Evolutionary conservation across 1,140 invertebrate species (phyloP).

Genomic region (Megathymus violae): DNA sequence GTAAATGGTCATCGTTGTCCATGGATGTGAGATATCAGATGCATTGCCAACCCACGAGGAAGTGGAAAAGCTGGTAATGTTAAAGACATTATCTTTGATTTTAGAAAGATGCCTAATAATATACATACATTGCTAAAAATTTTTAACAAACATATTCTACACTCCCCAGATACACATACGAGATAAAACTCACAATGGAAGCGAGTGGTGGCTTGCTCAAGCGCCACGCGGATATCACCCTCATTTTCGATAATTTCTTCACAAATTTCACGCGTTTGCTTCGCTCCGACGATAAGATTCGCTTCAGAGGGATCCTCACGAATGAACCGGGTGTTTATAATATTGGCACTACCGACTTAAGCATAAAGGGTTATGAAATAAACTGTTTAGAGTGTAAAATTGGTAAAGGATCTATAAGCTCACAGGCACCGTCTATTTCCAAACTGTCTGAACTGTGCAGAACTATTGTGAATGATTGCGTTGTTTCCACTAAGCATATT

Average conservation of each 20-base stretch:
- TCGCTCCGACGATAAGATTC: slow-evolving; percentile 87
- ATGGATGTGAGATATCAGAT: no score
- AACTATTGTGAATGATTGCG: slow-evolving; percentile 84
- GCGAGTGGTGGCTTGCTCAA: slow-evolving; percentile 86
- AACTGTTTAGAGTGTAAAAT: slow-evolving; percentile 88
- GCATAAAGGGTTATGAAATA: slow-evolving; percentile 86
- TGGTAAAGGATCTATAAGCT: slow-evolving; percentile 78
- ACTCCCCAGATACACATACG: slow-evolving; percentile 85
- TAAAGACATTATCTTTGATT: no score
- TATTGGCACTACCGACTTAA: slow-evolving; percentile 84
- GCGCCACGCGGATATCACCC: slow-evolving; percentile 85
- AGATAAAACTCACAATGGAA: slow-evolving; percentile 88
- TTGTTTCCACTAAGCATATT: slow-evolving; percentile 88
- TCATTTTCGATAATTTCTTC: slow-evolving; percentile 87
- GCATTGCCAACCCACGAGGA: no score
- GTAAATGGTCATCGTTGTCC: no score
- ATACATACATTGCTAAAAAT: no score
- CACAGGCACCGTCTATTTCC: slow-evolving; percentile 67
- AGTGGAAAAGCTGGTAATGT: no score
- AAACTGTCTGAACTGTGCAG: slow-evolving; percentile 74
- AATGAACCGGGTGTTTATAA: slow-evolving; percentile 71
- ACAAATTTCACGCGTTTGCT: slow-evolving; percentile 88
- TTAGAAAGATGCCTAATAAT: no score
- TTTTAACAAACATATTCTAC: background rate
- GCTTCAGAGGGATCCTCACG: slow-evolving; percentile 87